A percentile compares a stretch with the other conserved stretches of the same genome.
Evolutionary conservation across 2,797 vertebrate genomes (phyloP).

Genomic region (Micromesistius poutassou): DNA sequence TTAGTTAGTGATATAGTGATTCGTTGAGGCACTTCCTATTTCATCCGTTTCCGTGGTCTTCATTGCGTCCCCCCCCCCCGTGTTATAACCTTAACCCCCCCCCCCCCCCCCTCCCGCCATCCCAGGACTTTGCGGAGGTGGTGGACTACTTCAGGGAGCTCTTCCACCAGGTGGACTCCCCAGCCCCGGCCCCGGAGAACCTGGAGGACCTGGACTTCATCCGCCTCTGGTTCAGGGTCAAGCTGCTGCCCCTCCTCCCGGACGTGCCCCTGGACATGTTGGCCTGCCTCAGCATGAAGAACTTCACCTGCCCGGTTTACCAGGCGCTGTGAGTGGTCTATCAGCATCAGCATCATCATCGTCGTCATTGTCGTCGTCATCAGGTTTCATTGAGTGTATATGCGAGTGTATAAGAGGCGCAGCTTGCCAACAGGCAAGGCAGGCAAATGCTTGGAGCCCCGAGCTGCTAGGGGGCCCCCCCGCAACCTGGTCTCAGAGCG

Average conservation of each 20-base stretch:
- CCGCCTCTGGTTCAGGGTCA: slow-evolving; percentile 70
- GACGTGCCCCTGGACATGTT: slow-evolving; percentile 52
- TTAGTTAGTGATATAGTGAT: not conserved
- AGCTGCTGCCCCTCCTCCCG: slow-evolving; percentile 67
- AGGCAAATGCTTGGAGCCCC: too few relatives aligned
- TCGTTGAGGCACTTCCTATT: not conserved
- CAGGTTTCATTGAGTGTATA: not conserved
- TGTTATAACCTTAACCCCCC: too few relatives aligned
- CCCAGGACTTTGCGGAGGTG: slow-evolving; percentile 63
- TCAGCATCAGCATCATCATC: not conserved
- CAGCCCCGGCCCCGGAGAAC: slow-evolving; percentile 50
- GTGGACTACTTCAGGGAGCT: slow-evolving; percentile 52
- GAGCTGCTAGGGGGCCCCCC: too few relatives aligned
- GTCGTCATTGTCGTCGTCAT: not conserved
- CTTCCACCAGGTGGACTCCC: slow-evolving; percentile 44
- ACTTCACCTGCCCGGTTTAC: slow-evolving; percentile 72
- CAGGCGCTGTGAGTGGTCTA: slow-evolving; percentile 68
- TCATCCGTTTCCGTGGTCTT: too few relatives aligned
- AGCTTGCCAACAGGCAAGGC: too few relatives aligned
- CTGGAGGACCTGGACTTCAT: slow-evolving; percentile 67
- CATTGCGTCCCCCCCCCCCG: too few relatives aligned
- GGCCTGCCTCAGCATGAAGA: slow-evolving; percentile 72
- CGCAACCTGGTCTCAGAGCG: too few relatives aligned
- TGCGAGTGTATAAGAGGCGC: too few relatives aligned
- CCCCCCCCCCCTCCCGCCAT: fast-evolving